Conservation (phyloP, 2,888 invertebrate species). For the Fissipunctia ypsillon region DNA sequence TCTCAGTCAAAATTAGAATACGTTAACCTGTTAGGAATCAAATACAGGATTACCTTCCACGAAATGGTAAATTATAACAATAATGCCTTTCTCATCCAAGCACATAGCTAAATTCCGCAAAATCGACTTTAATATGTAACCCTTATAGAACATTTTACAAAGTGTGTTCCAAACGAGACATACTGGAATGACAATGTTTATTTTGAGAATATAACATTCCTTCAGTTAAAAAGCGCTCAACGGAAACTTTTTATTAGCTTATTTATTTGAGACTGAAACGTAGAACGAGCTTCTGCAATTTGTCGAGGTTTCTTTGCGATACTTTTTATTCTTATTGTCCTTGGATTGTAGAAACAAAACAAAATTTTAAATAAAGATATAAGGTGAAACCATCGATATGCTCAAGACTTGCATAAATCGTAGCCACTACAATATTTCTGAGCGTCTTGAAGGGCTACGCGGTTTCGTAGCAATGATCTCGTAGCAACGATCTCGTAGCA, state of each 20-base stretch:
- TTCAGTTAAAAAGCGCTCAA: constrained; percentile 58
- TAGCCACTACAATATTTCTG: background rate
- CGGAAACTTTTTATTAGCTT: constrained; percentile 64
- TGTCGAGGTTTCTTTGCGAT: constrained; percentile 32
- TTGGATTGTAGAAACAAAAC: constrained; percentile 18
- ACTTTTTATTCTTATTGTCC: constrained; percentile 36
- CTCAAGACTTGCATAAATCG: background rate
- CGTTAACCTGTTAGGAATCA: constrained; percentile 22
- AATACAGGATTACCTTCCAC: constrained; percentile 30
- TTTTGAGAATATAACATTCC: constrained; percentile 50
- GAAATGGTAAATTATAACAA: constrained; percentile 40
- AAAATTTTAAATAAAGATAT: background rate
- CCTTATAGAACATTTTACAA: constrained; percentile 34
- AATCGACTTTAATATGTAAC: constrained; percentile 7
- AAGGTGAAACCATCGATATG: background rate
- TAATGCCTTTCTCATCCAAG: constrained; percentile 14
- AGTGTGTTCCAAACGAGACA: constrained; percentile 23
- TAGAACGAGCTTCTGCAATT: constrained; percentile 57
- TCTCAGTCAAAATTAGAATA: constrained; percentile 21
- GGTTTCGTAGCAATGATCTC: too few relatives aligned
- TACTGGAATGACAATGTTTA: constrained; percentile 45
- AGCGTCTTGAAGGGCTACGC: background rate
- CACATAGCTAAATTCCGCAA: background rate
- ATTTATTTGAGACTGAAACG: constrained; percentile 63
- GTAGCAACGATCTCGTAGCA: background rate